phyloP scores from a whole-genome alignment of 2,797 vertebrate species.

The Harpagifer antarcticus region DNA sequence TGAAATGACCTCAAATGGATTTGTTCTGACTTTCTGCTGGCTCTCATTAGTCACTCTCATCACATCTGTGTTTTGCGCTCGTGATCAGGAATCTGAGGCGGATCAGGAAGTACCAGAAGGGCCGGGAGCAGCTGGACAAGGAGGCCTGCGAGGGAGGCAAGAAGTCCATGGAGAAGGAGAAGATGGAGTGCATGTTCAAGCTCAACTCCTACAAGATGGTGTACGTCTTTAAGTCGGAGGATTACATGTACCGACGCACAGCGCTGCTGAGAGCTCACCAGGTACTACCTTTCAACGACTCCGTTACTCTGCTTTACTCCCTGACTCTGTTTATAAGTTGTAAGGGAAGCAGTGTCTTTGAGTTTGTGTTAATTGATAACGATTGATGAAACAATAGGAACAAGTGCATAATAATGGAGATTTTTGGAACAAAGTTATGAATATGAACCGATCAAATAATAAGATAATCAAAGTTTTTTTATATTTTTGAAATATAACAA shows the following conservation, averaged over 20 bases:
- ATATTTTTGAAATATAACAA: too few relatives aligned
- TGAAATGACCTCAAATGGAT: background rate
- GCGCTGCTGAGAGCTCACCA: constrained; percentile 96
- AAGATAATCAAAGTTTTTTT: too few relatives aligned
- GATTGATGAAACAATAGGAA: too few relatives aligned
- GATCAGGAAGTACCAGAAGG: constrained; percentile 97
- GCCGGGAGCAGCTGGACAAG: constrained; percentile 91
- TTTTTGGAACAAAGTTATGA: background rate
- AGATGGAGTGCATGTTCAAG: constrained; percentile 98
- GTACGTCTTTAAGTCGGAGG: constrained; percentile 98
- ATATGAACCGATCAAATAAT: too few relatives aligned
- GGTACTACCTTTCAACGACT: constrained; percentile 77
- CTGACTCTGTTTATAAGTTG: background rate
- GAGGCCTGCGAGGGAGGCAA: constrained; percentile 88
- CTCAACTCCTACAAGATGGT: constrained; percentile 99
- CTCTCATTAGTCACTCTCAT: constrained; percentile 21
- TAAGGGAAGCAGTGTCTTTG: background rate
- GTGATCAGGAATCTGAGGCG: constrained; percentile 92
- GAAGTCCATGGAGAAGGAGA: constrained; percentile 92
- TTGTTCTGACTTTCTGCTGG: background rate
- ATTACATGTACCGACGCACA: constrained; percentile 99
- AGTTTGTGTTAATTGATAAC: background rate
- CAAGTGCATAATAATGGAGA: background rate
- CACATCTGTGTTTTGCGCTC: background rate
- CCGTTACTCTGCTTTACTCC: background rate